Base-by-base conservation (phyloP, 1,140 invertebrate species). In the Probaryconus sp. region DNA sequence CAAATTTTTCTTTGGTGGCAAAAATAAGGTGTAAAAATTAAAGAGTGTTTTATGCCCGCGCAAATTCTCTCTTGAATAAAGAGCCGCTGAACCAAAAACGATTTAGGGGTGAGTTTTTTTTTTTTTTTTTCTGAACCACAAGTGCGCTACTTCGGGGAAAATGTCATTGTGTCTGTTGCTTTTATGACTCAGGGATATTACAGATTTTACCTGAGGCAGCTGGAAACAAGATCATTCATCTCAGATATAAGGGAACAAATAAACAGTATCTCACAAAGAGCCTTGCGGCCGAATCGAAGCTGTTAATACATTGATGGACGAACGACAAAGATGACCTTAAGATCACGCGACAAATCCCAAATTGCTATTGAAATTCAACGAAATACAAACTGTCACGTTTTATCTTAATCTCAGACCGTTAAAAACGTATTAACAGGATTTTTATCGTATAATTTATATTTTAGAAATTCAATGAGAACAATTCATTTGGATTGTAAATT, bases 231-330 rank as follows among this genome's bases (percentile, higher is more conserved):
- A 70, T 55, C 56, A 61, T 70, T 63, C 67, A 48, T 61, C 67
- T 55, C 28, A n/a, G 17, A 47, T 51, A 10, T 9, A 16, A 24
- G 7, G n/a, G 65, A 69, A 69, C 56, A 69, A 69, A 69, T 63
- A 63, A 70, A 70, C 42, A 38, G 3, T 26, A 11, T 5, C 7
- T 47, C 28, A 55, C 47, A 40, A 63, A 70, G 16, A 55, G 16
- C 35, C 18, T 11, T 17, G 7, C 37, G 37, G 11, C 43, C 35
- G 60, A 56, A 61, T 61, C 53, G 17, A 61, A 69, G 21, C 47
- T 69, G 65, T 69, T 69, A 69, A 69, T 69, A 16, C 65, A 33
- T 61, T 60, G 55, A 69, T 61, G 47, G 55, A 67, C 33, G 55
- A 47, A 28, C 45, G 33, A 63, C 56, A 61, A 51, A 28, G 45